Conservation (phyloP, 1,140 invertebrate species). For the Leptinotarsa texana region DNA sequence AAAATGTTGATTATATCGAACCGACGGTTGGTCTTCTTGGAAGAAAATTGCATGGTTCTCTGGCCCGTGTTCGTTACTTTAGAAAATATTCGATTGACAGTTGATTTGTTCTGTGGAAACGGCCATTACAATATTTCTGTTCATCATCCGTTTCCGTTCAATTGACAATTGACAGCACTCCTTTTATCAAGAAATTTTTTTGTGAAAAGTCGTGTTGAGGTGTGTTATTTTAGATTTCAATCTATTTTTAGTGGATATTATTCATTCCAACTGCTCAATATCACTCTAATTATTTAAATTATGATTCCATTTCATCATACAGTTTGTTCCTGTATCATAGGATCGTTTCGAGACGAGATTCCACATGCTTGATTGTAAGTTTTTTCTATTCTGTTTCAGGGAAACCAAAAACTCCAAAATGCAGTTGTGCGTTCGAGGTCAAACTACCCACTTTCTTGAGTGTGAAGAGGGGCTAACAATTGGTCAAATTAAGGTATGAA, state of each 20-base stretch:
- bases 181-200: not conserved
- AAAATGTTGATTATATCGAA: slow-evolving; percentile 73
- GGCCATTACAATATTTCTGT: no score
- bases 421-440: slow-evolving; percentile 69
- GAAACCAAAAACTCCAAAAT: slow-evolving; percentile 55
- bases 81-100: no score
- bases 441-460: slow-evolving; percentile 64
- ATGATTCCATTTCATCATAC: no score
- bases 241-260: not conserved
- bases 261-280: not conserved
- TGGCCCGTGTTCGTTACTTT: slow-evolving; percentile 80
- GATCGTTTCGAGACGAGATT: no score
- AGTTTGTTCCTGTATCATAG: no score
- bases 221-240: not conserved
- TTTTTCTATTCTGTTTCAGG: slow-evolving; percentile 11
- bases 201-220: not conserved
- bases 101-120: no score
- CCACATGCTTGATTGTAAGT: not conserved
- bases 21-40: slow-evolving; percentile 80
- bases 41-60: slow-evolving; percentile 98
- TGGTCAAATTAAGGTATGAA: slow-evolving; percentile 64
- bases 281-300: no score
- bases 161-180: not conserved
- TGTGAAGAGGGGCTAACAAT: slow-evolving; percentile 65
- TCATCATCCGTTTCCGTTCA: not conserved